Percentiles rank a stretch among this genome's conserved stretches.
Evolutionary conservation across 2,113 vertebrate genomes (phyloP).

Genomic region (Herpetotheres cachinnans): DNA sequence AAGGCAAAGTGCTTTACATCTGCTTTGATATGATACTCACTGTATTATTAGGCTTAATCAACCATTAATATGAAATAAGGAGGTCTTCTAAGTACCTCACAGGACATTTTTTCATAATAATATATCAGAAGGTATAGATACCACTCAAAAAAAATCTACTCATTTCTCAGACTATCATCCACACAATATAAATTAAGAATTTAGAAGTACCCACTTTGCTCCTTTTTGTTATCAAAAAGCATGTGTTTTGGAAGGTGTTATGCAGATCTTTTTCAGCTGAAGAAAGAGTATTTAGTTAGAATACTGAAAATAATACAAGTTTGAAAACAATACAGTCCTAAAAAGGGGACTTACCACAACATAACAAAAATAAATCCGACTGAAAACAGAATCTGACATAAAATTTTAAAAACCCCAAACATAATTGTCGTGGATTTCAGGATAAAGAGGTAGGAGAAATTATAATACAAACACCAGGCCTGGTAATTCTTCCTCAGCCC

Average conservation of each 20-base stretch:
- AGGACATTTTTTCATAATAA: background rate
- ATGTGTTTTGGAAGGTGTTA: background rate
- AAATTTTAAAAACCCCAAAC: background rate
- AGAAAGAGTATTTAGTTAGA: background rate
- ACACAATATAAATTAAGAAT: background rate
- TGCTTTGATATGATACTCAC: conserved; percentile 1
- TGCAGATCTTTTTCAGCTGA: background rate
- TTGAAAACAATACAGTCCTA: background rate
- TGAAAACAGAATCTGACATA: background rate
- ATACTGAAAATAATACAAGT: background rate
- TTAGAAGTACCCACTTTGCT: background rate
- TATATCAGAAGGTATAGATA: background rate
- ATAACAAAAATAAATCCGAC: background rate
- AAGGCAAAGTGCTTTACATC: background rate
- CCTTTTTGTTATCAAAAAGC: background rate
- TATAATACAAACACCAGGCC: background rate
- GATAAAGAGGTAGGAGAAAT: background rate
- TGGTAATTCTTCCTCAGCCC: background rate
- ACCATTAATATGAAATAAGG: conserved; percentile 5
- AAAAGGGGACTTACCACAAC: background rate
- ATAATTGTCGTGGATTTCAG: background rate
- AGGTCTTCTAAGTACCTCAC: background rate
- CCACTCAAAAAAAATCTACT: background rate
- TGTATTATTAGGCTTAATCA: conserved; percentile 34
- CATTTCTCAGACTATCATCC: background rate